These are phyloP conservation scores for Caenorhabditis afra DNA, from an alignment of 2,888 invertebrate genomes.

Conservation along the genomic window DNA sequence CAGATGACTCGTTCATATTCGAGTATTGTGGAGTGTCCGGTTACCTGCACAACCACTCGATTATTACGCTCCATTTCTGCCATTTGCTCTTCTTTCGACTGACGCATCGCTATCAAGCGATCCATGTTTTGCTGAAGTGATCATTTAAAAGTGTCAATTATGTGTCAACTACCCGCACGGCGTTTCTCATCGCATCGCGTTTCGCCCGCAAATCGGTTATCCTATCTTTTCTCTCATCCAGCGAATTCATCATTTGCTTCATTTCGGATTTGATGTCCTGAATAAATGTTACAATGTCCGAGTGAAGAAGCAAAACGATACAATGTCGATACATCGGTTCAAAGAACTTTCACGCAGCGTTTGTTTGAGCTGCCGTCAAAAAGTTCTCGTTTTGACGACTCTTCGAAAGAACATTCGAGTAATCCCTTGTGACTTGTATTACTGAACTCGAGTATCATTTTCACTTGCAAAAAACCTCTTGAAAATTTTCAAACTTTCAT, in stretches of 20 bases:
- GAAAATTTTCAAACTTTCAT: slow-evolving; percentile 26
- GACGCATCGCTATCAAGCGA: neutral
- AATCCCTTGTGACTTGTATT: slow-evolving; percentile 28
- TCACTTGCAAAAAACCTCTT: slow-evolving; percentile 8
- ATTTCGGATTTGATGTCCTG: slow-evolving; percentile 51
- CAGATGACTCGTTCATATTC: neutral
- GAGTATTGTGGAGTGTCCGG: neutral
- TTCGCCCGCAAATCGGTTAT: slow-evolving; percentile 42
- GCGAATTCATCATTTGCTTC: slow-evolving; percentile 44
- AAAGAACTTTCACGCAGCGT: slow-evolving; percentile 19
- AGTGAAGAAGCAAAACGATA: too few species aligned
- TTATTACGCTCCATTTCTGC: slow-evolving; percentile 38
- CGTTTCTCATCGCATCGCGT: slow-evolving; percentile 28
- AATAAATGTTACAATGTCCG: slow-evolving; percentile 4
- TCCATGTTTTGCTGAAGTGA: slow-evolving; percentile 37
- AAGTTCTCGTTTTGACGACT: slow-evolving; percentile 12
- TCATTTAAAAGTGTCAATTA: slow-evolving; percentile 30
- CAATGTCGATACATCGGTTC: neutral
- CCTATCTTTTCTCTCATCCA: slow-evolving; percentile 54
- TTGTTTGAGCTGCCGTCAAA: slow-evolving; percentile 10
- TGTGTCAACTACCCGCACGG: slow-evolving; percentile 28
- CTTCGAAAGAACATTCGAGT: slow-evolving; percentile 29
- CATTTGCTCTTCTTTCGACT: slow-evolving; percentile 5
- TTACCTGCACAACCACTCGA: slow-evolving; percentile 23
- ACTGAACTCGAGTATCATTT: slow-evolving; percentile 38